Conservation (phyloP, 37 sponge, comb jelly and placozoan species). For the Halichondria panicea region DNA sequence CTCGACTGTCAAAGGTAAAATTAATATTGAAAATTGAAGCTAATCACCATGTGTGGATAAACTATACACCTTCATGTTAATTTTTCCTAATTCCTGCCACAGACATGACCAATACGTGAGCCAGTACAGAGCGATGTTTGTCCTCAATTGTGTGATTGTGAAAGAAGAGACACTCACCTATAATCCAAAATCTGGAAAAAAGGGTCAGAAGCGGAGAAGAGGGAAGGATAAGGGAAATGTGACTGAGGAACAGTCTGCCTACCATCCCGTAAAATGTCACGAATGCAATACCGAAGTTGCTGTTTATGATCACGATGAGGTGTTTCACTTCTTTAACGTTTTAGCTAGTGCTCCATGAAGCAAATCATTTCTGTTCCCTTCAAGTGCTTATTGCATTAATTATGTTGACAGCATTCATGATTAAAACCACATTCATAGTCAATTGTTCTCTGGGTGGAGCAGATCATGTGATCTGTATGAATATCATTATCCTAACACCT, state of each 20-base stretch:
- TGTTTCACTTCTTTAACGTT: constrained; percentile 95
- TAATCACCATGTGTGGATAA: too few relatives aligned
- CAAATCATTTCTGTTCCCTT: not conserved
- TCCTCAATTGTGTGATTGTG: constrained; percentile 76
- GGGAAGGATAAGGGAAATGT: not conserved
- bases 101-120: constrained; percentile 81
- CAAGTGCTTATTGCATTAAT: not conserved
- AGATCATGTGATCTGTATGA: too few relatives aligned
- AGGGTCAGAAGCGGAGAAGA: constrained; percentile 27
- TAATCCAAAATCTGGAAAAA: constrained; percentile 59
- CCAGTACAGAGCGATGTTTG: constrained; percentile 97
- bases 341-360: constrained; percentile 74
- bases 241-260: constrained; percentile 33
- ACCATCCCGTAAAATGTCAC: constrained; percentile 84
- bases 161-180: constrained; percentile 76
- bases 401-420: not conserved
- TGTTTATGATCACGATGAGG: constrained; percentile 86
- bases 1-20: constrained; percentile 91
- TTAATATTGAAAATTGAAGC: not conserved
- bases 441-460: too few relatives aligned
- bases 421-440: not conserved
- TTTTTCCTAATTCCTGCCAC: constrained; percentile 15
- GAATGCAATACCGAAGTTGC: constrained; percentile 93
- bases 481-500: too few relatives aligned
- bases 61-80: not conserved